Conservation (phyloP, 2,113 vertebrate genomes). For the Calyptommatus sinebrachiatus region DNA sequence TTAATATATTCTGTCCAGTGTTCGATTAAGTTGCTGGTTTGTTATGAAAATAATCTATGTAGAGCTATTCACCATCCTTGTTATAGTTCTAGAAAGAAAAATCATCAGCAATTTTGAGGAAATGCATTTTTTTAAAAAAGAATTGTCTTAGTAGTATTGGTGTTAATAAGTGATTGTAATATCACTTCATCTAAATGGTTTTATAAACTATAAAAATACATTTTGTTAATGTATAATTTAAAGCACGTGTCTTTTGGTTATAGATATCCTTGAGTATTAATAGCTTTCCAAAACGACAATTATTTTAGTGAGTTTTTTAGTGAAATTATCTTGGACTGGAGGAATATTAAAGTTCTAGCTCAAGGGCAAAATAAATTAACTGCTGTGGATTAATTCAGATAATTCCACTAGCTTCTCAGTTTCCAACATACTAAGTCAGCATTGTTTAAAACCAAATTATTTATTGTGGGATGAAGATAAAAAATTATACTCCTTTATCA, state of each 20-base stretch:
- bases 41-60: not conserved
- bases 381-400: not conserved
- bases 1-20: not conserved
- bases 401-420: not conserved
- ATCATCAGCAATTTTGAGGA: not conserved
- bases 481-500: not conserved
- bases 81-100: not conserved
- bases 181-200: not conserved
- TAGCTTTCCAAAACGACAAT: not conserved
- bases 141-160: not conserved
- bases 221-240: slow-evolving; percentile 9
- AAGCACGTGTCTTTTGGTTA: not conserved
- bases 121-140: not conserved
- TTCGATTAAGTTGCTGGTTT: not conserved
- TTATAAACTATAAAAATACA: not conserved
- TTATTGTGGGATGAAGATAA: too few relatives aligned
- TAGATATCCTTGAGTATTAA: slow-evolving; percentile 5
- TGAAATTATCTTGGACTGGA: not conserved
- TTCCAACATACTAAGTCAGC: not conserved
- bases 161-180: not conserved
- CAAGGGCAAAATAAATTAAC: not conserved
- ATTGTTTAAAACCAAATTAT: not conserved
- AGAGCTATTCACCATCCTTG: not conserved
- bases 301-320: not conserved
- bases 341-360: not conserved